phyloP scores from a whole-genome alignment of 2,797 vertebrate species.

The Philypnodon macrostomus region DNA sequence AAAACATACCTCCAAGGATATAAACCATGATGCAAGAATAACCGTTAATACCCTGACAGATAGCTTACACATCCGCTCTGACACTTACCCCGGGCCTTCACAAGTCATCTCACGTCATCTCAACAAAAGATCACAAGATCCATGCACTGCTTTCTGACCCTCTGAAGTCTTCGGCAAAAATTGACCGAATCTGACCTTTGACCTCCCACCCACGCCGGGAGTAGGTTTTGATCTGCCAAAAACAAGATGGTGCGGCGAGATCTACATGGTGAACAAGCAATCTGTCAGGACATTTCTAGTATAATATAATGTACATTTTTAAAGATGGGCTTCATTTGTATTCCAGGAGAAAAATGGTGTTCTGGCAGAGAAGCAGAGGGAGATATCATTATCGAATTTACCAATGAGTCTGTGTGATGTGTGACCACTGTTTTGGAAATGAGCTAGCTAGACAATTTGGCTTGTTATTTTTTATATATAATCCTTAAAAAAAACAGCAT shows the following conservation, averaged over 20 bases:
- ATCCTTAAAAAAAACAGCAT: slow-evolving; percentile 27
- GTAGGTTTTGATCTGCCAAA: slow-evolving; percentile 24
- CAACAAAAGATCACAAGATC: slow-evolving; percentile 50
- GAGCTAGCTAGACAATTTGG: slow-evolving; percentile 25
- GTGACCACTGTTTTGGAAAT: slow-evolving; percentile 32
- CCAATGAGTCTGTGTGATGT: slow-evolving; percentile 27
- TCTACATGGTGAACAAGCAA: too few relatives aligned
- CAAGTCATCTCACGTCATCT: slow-evolving; percentile 38
- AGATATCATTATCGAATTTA: slow-evolving; percentile 45
- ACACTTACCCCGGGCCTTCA: slow-evolving; percentile 35
- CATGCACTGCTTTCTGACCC: slow-evolving; percentile 25
- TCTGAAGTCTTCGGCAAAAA: slow-evolving; percentile 28
- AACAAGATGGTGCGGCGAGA: slow-evolving; percentile 25
- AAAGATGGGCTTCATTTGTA: slow-evolving; percentile 31
- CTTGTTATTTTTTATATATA: slow-evolving; percentile 28
- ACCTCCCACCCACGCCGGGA: slow-evolving; percentile 43
- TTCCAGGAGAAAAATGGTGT: slow-evolving; percentile 34
- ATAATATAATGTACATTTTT: slow-evolving; percentile 7
- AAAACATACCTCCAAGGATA: slow-evolving; percentile 30
- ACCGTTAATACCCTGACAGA: slow-evolving; percentile 24
- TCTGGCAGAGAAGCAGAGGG: slow-evolving; percentile 19
- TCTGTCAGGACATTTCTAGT: slow-evolving; percentile 32
- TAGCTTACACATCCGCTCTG: slow-evolving; percentile 40
- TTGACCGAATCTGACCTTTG: slow-evolving; percentile 59
- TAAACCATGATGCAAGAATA: slow-evolving; percentile 31